Evolutionary conservation across 2,888 invertebrate genomes (phyloP), one percentile per base, ranked within the genome.

Genomic region (Hirtodrosophila cameraria): DNA sequence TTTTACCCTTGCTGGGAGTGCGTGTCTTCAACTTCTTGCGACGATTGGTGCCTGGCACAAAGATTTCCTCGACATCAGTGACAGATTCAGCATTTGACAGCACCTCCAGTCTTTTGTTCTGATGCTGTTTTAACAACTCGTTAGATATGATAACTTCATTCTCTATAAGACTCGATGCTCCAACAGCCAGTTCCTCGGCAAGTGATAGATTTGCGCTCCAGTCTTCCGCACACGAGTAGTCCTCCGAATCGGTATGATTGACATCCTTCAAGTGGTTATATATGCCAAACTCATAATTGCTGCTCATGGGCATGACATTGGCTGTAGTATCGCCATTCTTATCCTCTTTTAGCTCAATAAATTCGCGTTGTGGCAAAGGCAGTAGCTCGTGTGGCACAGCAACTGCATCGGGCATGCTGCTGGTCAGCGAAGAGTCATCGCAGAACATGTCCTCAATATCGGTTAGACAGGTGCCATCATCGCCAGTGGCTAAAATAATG

Each of bases 11-110:
- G 66, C 83, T 88, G 1, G 75, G 65, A 12, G 79, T 79, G 52
- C 90, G 89, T 3, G 86, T 82, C 76, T 89, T 89, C 2, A 83
- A 49, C 63, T 90, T 91, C 71, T 89, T 90, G 45, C 89, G 88
- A 6, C 88, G 83, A 33, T 87, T 88, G 8, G 87, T 88, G 5
- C 88, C 88, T 2, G 84, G 79, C 18, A 90, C 75, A 59, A 88
- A 89, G 48, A 92, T 87, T 63, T 92, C 92, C 76, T 92, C 92
- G 2, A 91, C 91, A 69, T 92, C 92, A 4, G 92, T 92, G 1
- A 90, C 76, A 9, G 90, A 89, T 61, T 91, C 91, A 0, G 88
- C 70, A 61, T 89, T 89, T 0, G 79, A 70, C 2, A 78, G 81
- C 2, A 89, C 75, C 38, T 89, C 89, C 0, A 79, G 59, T 2